These are phyloP conservation scores for Schizothorax lantsangensis DNA, from an alignment of 2,797 vertebrate species.

Conservation along the genomic window DNA sequence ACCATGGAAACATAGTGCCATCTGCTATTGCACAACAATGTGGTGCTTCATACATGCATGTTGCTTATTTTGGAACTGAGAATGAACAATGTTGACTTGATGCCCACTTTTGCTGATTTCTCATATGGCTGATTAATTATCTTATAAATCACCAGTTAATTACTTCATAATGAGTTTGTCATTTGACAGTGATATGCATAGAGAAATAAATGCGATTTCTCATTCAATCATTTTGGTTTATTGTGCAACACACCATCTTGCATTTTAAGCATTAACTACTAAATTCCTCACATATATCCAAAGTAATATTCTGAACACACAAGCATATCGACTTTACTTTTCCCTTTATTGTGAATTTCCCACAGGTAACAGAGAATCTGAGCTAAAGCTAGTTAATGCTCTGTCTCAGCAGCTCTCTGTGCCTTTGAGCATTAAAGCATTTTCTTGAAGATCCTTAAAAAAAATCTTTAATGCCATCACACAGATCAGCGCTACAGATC, in stretches of 20 bases:
- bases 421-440: constrained; percentile 60
- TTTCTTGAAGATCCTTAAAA: constrained; percentile 77
- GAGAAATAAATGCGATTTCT: neutral
- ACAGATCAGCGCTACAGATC: constrained; percentile 80
- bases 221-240: neutral
- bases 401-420: constrained; percentile 38
- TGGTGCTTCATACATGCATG: constrained; percentile 50
- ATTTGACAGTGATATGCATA: constrained; percentile 30
- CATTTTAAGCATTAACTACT: neutral
- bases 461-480: constrained; percentile 75
- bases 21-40: constrained; percentile 70
- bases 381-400: constrained; percentile 51
- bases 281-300: neutral
- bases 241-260: neutral
- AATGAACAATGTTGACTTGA: constrained; percentile 49
- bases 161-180: constrained; percentile 26
- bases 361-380: constrained; percentile 72
- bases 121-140: constrained; percentile 43
- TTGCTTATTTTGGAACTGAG: constrained; percentile 50
- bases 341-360: constrained; percentile 78
- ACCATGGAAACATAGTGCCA: constrained; percentile 80
- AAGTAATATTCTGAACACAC: constrained; percentile 75
- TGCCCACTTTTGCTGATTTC: constrained; percentile 47
- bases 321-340: constrained; percentile 80
- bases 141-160: constrained; percentile 32